These are phyloP conservation scores for Momotus momota DNA, from an alignment of 2,797 vertebrate genomes.

Conservation along the genomic window DNA sequence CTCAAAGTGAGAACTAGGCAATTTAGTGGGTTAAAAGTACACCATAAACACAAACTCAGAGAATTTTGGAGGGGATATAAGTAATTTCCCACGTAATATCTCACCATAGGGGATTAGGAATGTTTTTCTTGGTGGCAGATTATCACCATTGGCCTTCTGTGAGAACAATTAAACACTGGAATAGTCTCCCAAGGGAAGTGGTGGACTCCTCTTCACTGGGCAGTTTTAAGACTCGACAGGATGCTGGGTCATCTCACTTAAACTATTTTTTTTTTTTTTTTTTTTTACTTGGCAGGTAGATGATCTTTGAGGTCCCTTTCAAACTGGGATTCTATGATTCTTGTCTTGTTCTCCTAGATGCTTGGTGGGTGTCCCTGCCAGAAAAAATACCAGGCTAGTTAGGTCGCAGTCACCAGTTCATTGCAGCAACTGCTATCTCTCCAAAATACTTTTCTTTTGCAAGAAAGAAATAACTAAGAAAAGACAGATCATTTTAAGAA, in stretches of 20 bases:
- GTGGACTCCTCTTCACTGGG: no score
- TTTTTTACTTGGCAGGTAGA: no score
- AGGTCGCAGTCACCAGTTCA: neutral
- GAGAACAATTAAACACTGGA: no score
- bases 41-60: neutral
- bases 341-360: neutral
- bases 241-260: no score
- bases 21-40: neutral
- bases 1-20: neutral
- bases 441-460: neutral
- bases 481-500: neutral
- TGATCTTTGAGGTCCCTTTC: no score
- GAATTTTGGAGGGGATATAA: neutral
- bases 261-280: no score
- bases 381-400: neutral
- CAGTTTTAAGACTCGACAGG: no score
- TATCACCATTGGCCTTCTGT: neutral
- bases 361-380: neutral
- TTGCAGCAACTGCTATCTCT: neutral
- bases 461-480: neutral
- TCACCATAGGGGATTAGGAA: neutral
- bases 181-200: no score
- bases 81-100: neutral
- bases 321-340: neutral
- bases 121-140: neutral